phyloP scores from a whole-genome alignment of 1,140 invertebrate species.

The Thereuonema tuberculata region DNA sequence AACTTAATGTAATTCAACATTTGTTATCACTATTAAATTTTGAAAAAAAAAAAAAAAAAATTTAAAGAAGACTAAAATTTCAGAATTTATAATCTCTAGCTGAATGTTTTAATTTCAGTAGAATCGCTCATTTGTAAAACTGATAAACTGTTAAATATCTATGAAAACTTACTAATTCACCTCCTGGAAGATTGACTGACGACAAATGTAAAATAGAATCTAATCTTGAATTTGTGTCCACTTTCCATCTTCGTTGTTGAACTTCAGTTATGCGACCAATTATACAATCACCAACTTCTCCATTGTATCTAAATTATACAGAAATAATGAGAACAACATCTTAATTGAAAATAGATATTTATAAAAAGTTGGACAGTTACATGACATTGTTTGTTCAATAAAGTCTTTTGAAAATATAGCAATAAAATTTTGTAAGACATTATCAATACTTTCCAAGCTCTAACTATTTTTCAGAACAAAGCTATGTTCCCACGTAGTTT shows the following conservation, averaged over 20 bases:
- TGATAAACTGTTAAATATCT: too few species aligned
- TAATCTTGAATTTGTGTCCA: conserved; percentile 81
- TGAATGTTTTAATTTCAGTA: too few species aligned
- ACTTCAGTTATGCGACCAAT: conserved; percentile 87
- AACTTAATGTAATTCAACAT: too few species aligned
- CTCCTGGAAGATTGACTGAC: conserved; percentile 92
- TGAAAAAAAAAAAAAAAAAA: too few species aligned
- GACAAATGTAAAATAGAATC: conserved; percentile 79
- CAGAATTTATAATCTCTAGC: too few species aligned
- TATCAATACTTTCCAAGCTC: not conserved
- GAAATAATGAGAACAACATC: not conserved
- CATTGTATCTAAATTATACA: conserved; percentile 33
- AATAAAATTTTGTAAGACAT: conserved; percentile 7
- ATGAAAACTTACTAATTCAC: conserved; percentile 72
- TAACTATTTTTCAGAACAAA: conserved; percentile 1
- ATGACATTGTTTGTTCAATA: not conserved
- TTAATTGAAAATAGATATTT: not conserved
- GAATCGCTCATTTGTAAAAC: too few species aligned
- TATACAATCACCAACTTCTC: conserved; percentile 94
- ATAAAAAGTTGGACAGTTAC: too few species aligned
- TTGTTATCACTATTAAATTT: too few species aligned
- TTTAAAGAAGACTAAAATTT: too few species aligned
- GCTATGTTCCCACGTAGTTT: not conserved
- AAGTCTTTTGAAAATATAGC: not conserved
- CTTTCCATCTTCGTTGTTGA: conserved; percentile 84